Evolutionary conservation across 2,888 invertebrate genomes (phyloP).

Genomic region (Nephrotoma appendiculata): DNA sequence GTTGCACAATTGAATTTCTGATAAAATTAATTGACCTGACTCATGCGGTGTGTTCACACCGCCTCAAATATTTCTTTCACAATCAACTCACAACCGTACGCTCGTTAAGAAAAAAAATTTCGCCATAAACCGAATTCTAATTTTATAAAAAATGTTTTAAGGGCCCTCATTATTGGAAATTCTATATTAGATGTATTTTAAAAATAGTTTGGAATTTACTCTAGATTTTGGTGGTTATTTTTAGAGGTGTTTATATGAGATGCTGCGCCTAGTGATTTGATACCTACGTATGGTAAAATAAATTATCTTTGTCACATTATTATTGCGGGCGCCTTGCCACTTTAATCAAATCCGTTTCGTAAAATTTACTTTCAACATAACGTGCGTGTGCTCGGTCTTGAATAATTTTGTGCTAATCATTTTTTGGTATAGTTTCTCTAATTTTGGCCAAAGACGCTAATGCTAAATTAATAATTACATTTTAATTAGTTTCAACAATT

Average conservation of each 20-base stretch:
- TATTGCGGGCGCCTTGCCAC: too few relatives aligned
- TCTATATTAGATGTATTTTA: background rate
- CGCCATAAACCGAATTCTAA: background rate
- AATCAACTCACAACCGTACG: too few relatives aligned
- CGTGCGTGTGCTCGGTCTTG: background rate
- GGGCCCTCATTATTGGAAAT: background rate
- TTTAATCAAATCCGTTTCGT: too few relatives aligned
- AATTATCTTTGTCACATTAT: too few relatives aligned
- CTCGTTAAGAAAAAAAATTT: too few relatives aligned
- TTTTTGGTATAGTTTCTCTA: background rate
- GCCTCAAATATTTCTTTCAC: too few relatives aligned
- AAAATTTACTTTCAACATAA: background rate
- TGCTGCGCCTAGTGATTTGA: background rate
- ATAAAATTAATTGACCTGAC: too few relatives aligned
- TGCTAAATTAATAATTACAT: background rate
- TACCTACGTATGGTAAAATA: background rate
- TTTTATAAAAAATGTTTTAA: background rate
- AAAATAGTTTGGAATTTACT: background rate
- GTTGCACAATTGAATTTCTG: too few relatives aligned
- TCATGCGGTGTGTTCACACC: too few relatives aligned
- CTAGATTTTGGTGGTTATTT: background rate
- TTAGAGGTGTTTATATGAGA: background rate
- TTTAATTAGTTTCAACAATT: background rate
- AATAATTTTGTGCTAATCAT: background rate
- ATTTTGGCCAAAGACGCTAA: background rate